Conservation (phyloP, 1,140 invertebrate genomes). For the Leptestheria dahalacensis region DNA sequence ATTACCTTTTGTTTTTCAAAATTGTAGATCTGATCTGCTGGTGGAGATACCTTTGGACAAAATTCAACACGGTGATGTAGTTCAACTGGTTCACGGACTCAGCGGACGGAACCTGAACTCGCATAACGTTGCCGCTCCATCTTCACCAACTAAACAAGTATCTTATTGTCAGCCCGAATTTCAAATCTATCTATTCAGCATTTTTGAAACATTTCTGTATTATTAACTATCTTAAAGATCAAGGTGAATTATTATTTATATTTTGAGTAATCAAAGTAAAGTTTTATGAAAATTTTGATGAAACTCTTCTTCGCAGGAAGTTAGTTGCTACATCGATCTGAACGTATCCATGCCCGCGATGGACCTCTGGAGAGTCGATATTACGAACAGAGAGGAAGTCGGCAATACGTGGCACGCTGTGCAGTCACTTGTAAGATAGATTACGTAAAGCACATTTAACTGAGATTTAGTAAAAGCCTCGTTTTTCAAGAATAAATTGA, state of each 20-base stretch:
- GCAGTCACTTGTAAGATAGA: conserved; percentile 51
- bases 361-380: conserved; percentile 81
- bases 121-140: conserved; percentile 90
- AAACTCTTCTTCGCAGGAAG: conserved; percentile 41
- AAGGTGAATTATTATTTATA: neutral
- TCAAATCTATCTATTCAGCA: too few relatives aligned
- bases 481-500: too few relatives aligned
- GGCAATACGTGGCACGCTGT: conserved; percentile 82
- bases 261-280: too few relatives aligned
- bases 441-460: too few relatives aligned
- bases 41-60: conserved; percentile 59
- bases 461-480: too few relatives aligned
- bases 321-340: conserved; percentile 93
- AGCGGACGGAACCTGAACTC: conserved; percentile 80
- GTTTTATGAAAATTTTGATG: neutral
- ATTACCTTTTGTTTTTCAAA: neutral
- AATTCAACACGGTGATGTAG: conserved; percentile 75
- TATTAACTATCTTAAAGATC: neutral
- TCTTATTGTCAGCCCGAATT: neutral
- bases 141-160: conserved; percentile 77
- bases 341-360: conserved; percentile 92
- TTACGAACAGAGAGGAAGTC: conserved; percentile 37
- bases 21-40: conserved; percentile 54
- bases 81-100: conserved; percentile 90
- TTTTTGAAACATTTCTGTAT: conserved; percentile 1